Evolutionary conservation across 2,113 vertebrate genomes (phyloP).

Genomic region (Larimichthys crocea): DNA sequence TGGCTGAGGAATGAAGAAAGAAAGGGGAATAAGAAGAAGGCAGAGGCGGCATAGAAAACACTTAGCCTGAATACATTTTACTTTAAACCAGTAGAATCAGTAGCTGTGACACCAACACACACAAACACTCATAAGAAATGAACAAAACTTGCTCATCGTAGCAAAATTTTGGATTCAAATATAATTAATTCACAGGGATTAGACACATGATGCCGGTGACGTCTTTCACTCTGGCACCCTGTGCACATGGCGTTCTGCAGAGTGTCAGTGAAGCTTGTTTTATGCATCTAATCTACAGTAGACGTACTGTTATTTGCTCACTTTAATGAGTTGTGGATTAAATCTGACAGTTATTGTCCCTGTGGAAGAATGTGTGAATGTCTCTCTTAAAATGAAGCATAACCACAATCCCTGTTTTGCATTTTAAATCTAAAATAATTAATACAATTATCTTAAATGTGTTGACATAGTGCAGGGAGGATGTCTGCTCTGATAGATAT

Average conservation of each 20-base stretch:
- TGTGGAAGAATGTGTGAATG: conserved; percentile 40
- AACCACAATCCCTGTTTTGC: background rate
- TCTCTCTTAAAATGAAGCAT: conserved; percentile 33
- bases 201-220: background rate
- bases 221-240: background rate
- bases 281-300: conserved; percentile 8
- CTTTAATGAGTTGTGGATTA: conserved; percentile 1
- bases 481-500: background rate
- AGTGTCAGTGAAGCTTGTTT: conserved; percentile 1
- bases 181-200: background rate
- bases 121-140: background rate
- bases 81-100: background rate
- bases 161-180: background rate
- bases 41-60: background rate
- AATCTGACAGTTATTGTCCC: conserved; percentile 34
- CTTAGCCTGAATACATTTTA: background rate
- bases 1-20: background rate
- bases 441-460: background rate
- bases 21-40: background rate
- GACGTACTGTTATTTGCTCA: background rate
- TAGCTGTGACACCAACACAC: background rate
- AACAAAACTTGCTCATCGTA: background rate
- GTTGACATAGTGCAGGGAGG: background rate
- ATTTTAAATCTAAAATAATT: conserved; percentile 2
- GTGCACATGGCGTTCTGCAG: background rate